Evolutionary conservation across 2,888 invertebrate genomes (phyloP).

Genomic region (Lasius fuliginosus): DNA sequence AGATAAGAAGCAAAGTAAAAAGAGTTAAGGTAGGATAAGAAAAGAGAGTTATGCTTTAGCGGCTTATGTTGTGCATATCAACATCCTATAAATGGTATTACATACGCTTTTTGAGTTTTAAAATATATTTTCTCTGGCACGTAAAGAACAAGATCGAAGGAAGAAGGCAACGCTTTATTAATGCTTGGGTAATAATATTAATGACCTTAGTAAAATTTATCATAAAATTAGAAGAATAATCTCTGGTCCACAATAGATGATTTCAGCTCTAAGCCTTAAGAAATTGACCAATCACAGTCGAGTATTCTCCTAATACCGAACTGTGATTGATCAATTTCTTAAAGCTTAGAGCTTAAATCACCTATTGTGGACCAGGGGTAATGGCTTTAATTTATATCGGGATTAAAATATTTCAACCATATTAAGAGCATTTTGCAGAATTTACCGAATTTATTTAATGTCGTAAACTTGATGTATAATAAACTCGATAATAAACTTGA

Average conservation of each 20-base stretch:
- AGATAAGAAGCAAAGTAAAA: constrained; percentile 33
- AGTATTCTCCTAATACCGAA: no score
- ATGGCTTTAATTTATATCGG: constrained; percentile 8
- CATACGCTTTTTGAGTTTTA: neutral
- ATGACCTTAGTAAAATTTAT: neutral
- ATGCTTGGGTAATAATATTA: neutral
- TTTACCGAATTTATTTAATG: neutral
- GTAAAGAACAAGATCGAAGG: neutral
- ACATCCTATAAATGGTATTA: constrained; percentile 29
- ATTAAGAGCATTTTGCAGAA: neutral
- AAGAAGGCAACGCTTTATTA: neutral
- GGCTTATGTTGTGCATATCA: neutral
- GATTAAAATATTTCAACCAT: neutral
- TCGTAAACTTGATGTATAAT: neutral
- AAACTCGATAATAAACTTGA: constrained; percentile 2
- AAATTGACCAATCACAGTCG: no score
- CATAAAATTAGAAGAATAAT: neutral
- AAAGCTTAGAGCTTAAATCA: no score
- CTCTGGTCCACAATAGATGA: no score
- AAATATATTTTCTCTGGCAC: neutral
- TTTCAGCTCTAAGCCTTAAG: no score
- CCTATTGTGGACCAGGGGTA: no score
- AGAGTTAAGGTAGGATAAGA: constrained; percentile 34
- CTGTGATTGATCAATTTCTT: no score
- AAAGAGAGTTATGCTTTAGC: constrained; percentile 13